Evolutionary conservation across 2,113 vertebrate genomes (phyloP).

Genomic region (Lampris incognitus): DNA sequence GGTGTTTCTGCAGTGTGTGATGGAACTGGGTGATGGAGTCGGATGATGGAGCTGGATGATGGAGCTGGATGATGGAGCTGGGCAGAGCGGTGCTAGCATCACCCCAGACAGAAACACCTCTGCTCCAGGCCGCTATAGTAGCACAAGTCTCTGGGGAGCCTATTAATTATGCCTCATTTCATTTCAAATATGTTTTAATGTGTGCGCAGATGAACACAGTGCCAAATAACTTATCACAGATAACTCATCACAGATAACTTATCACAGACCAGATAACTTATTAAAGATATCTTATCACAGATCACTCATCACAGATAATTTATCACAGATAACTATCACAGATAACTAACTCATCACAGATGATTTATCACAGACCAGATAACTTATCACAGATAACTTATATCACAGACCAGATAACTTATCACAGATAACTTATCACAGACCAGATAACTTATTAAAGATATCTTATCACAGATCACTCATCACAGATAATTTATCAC

Average conservation of each 20-base stretch:
- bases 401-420: slow-evolving; percentile 15
- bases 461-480: no score
- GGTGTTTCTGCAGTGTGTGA: slow-evolving; percentile 47
- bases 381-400: no score
- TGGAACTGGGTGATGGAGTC: slow-evolving; percentile 18
- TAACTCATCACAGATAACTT: neutral
- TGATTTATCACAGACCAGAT: no score
- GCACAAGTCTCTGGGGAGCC: slow-evolving; percentile 34
- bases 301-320: no score
- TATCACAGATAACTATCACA: no score
- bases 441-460: no score
- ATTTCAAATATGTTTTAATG: slow-evolving; percentile 56
- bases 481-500: no score
- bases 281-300: no score
- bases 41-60: slow-evolving; percentile 41
- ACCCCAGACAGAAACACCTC: slow-evolving; percentile 43
- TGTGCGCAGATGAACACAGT: slow-evolving; percentile 33
- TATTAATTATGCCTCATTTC: slow-evolving; percentile 65
- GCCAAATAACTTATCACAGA: slow-evolving; percentile 23
- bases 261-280: no score
- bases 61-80: slow-evolving; percentile 45
- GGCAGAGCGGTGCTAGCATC: slow-evolving; percentile 56
- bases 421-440: neutral
- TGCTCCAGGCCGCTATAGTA: slow-evolving; percentile 41
- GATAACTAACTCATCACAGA: neutral